Conservation (phyloP, 2,113 vertebrate genomes). For the Zosterops borbonicus region DNA sequence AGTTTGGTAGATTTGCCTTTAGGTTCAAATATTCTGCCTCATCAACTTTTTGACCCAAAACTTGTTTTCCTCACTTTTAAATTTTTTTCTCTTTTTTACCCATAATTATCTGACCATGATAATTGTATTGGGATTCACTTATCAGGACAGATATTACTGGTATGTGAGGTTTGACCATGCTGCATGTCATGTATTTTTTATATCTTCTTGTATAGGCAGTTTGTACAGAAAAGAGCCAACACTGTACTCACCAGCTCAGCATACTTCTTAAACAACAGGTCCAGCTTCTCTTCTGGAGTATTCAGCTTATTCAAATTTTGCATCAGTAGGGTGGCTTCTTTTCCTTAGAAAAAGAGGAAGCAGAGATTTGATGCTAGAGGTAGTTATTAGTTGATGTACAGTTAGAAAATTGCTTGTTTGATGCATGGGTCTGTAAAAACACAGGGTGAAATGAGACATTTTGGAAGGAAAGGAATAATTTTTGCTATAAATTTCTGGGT, state of each 20-base stretch:
- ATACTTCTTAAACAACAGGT: conserved; percentile 85
- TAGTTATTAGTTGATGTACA: background rate
- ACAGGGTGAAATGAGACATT: background rate
- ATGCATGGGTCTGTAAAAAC: background rate
- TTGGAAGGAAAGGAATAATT: background rate
- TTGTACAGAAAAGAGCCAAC: background rate
- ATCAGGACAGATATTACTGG: background rate
- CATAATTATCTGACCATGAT: background rate
- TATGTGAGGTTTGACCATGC: background rate
- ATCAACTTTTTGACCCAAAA: background rate
- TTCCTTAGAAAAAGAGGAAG: conserved; percentile 59
- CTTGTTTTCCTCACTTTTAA: background rate
- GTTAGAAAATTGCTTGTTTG: background rate
- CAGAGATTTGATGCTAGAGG: background rate
- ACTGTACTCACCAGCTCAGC: conserved; percentile 85
- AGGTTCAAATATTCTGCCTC: background rate
- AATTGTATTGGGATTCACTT: background rate
- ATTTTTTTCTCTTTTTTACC: background rate
- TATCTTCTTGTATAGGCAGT: background rate
- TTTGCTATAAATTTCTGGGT: background rate
- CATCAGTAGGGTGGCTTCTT: conserved; percentile 83
- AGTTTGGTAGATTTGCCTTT: background rate
- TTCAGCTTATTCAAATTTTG: conserved; percentile 82
- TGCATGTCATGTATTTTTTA: background rate
- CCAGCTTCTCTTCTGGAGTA: conserved; percentile 87